Evolutionary conservation across 2,888 invertebrate genomes (phyloP).

Genomic region (Hymenopus coronatus): DNA sequence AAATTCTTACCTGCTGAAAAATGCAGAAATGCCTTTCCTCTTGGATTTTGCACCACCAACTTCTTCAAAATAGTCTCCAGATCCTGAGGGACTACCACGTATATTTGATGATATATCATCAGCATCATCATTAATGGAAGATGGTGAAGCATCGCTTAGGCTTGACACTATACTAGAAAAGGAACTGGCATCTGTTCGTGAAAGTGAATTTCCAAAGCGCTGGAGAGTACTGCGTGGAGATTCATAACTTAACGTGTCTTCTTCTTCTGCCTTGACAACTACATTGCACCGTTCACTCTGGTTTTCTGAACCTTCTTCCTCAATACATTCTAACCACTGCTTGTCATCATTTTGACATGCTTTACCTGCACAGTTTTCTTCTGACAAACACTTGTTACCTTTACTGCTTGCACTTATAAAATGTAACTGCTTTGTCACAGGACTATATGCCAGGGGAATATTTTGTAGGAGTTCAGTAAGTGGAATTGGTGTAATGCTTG

Average conservation of each 20-base stretch:
- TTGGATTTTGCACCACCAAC: slow-evolving; percentile 53
- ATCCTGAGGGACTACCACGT: slow-evolving; percentile 3
- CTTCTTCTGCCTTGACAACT: slow-evolving; percentile 26
- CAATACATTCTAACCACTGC: slow-evolving; percentile 32
- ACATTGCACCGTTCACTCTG: slow-evolving; percentile 12
- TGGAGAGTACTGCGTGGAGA: slow-evolving; percentile 32
- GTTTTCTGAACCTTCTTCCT: slow-evolving; percentile 28
- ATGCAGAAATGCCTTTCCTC: slow-evolving; percentile 60
- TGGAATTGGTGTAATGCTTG: slow-evolving; percentile 45
- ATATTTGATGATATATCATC: neutral
- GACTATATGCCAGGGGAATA: slow-evolving; percentile 72
- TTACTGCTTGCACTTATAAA: slow-evolving; percentile 36
- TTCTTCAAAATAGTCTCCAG: slow-evolving; percentile 32
- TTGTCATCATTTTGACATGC: slow-evolving; percentile 22
- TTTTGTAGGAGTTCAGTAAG: slow-evolving; percentile 68
- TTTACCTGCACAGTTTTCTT: slow-evolving; percentile 10
- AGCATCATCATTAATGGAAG: slow-evolving; percentile 38
- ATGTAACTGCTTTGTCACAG: slow-evolving; percentile 69
- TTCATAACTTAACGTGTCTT: slow-evolving; percentile 30
- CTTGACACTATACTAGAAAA: slow-evolving; percentile 69
- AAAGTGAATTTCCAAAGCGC: slow-evolving; percentile 23
- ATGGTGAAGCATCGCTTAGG: slow-evolving; percentile 66
- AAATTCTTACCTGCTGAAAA: slow-evolving; percentile 59
- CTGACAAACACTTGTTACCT: neutral
- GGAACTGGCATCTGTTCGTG: slow-evolving; percentile 56